Base-by-base conservation (phyloP, 2,797 vertebrate genomes). In the Lepus oiostolus region DNA sequence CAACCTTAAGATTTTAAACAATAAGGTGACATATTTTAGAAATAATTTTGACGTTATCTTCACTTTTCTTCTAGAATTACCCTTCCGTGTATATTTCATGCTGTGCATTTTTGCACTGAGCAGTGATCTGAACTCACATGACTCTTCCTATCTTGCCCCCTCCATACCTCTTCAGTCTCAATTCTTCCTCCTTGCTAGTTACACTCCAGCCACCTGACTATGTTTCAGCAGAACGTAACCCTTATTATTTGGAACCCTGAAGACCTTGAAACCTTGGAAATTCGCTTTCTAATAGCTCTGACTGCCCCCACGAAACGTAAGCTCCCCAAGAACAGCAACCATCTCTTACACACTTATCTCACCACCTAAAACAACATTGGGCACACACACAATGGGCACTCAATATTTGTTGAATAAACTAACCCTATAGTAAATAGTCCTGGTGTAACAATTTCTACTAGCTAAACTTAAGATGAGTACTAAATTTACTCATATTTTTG, bases 401-500 rank as follows among this genome's bases (percentile, higher is more conserved):
- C 35, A 72, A 1, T 62, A 70, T 90, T 76, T 88, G 47, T 60
- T 82, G 71, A 80, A 60, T 88, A 71, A 90, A 90, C 35, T 75
- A 75, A 32, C 12, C 17, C 30, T 88, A 79, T 1, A 70, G 77
- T 76, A 91, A 96, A 93, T 38, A 95, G 24, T 4, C 26, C 24
- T 81, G 50, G 19, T 68, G 16, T 81, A 91, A 94, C 94, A 62
- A 58, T 90, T 42, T 71, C 81, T 90, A 7, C 30, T 82, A 92
- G 58, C 60, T 85, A 75, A 83, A 67, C 60, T 84, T 92, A 95
- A 95, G 93, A 90, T 74, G 12, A 91, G 67, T 52, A 70, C 24
- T 87, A 91, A 91, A 93, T 85, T 91, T 89, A 90, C 32, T 91
- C 35, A 96, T 60, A 86, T 94, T 87, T 96, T 83, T 81, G 67